Conservation (phyloP, 1,140 invertebrate species). For the Meloidogyne hapla region DNA sequence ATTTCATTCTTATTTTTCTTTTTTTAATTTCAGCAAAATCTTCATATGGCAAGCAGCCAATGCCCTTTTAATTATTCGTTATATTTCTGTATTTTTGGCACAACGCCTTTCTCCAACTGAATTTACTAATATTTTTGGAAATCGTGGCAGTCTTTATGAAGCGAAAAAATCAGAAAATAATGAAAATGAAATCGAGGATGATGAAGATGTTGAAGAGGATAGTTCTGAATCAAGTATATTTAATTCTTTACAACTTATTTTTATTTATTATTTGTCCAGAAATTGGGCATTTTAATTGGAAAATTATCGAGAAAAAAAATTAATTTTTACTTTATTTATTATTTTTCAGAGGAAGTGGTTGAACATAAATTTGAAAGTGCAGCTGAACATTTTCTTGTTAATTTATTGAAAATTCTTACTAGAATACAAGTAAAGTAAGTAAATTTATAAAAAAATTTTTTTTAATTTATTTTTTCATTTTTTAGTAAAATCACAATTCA, state of each 20-base stretch:
- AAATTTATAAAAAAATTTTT: neutral
- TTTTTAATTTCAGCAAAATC: constrained; percentile 76
- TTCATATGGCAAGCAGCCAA: constrained; percentile 92
- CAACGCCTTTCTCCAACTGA: constrained; percentile 69
- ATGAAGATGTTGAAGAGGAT: neutral
- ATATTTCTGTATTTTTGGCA: constrained; percentile 83
- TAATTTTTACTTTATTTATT: constrained; percentile 25
- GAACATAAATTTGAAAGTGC: constrained; percentile 16
- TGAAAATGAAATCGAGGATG: constrained; percentile 31
- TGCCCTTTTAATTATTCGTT: constrained; percentile 83
- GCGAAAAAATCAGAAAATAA: constrained; percentile 1
- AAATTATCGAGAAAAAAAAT: too few relatives aligned
- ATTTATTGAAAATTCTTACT: constrained; percentile 75
- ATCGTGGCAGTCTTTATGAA: constrained; percentile 13
- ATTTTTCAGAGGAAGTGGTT: constrained; percentile 15
- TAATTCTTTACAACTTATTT: constrained; percentile 2
- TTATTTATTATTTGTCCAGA: too few relatives aligned
- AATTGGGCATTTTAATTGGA: too few relatives aligned
- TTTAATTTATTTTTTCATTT: constrained; percentile 47
- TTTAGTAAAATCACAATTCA: constrained; percentile 81
- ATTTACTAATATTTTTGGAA: constrained; percentile 52
- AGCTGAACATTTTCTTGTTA: constrained; percentile 66
- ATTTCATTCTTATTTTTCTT: too few relatives aligned
- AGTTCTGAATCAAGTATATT: neutral
- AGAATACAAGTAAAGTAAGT: constrained; percentile 73